These are phyloP conservation scores for Rhabdophis nuchalis DNA, from an alignment of 2,797 vertebrate genomes.

Conservation along the genomic window DNA sequence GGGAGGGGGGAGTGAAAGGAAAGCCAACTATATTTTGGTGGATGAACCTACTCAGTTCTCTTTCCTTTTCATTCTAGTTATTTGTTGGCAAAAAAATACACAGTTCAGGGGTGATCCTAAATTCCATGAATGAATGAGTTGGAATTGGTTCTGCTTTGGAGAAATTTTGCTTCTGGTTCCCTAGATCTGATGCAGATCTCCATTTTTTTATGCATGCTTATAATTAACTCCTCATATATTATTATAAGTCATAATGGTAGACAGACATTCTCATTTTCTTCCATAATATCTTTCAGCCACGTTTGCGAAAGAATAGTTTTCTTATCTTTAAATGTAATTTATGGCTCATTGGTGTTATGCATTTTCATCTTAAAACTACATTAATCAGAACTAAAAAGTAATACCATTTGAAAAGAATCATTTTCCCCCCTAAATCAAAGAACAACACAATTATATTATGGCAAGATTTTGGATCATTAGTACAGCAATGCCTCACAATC, in stretches of 20 bases:
- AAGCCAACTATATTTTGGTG: neutral
- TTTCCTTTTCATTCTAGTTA: neutral
- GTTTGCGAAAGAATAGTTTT: neutral
- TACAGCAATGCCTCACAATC: neutral
- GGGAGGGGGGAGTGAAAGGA: neutral
- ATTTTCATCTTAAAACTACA: constrained; percentile 5
- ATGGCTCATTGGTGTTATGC: neutral
- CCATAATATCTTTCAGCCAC: constrained; percentile 1
- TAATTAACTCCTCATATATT: neutral
- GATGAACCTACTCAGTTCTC: neutral
- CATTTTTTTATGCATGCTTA: neutral
- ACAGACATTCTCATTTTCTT: constrained; percentile 20
- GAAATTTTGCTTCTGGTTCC: neutral
- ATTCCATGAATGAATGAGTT: neutral
- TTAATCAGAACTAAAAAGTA: constrained; percentile 9
- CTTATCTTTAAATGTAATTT: constrained; percentile 19
- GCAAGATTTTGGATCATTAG: neutral
- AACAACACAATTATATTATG: constrained; percentile 4
- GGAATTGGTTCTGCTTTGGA: neutral
- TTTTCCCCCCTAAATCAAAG: neutral
- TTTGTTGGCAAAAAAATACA: neutral
- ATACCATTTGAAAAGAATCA: neutral
- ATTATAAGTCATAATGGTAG: neutral
- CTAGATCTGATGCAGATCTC: neutral
- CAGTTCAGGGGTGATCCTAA: neutral